phyloP scores from a whole-genome alignment of 2,888 invertebrate species.

The Embidobia sp. region DNA sequence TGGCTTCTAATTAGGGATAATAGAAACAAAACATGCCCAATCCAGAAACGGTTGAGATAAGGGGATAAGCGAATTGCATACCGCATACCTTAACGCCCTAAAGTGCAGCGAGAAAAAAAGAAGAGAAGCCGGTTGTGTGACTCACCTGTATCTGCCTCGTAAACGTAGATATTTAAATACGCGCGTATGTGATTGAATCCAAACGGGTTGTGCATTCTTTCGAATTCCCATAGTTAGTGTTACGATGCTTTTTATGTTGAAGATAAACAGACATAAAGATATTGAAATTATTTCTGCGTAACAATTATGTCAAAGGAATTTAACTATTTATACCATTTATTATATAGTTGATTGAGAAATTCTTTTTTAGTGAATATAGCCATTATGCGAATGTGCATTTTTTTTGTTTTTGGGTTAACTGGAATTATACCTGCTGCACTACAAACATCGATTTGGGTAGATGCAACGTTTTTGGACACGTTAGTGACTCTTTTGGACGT shows the following conservation, averaged over 20 bases:
- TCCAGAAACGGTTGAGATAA: slow-evolving; percentile 77
- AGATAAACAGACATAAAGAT: not conserved
- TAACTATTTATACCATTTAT: too few species aligned
- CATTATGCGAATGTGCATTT: too few species aligned
- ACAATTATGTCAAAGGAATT: too few species aligned
- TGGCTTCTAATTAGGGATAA: slow-evolving; percentile 79
- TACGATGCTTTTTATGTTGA: not conserved
- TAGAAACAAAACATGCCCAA: slow-evolving; percentile 78
- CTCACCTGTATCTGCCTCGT: slow-evolving; percentile 29
- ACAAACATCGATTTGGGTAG: too few species aligned
- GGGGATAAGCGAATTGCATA: slow-evolving; percentile 64
- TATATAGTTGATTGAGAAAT: too few species aligned
- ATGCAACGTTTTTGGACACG: too few species aligned
- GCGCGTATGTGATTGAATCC: slow-evolving; percentile 16
- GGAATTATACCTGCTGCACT: too few species aligned
- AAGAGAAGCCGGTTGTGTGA: slow-evolving; percentile 53
- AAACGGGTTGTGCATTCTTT: slow-evolving; percentile 17
- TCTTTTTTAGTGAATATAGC: too few species aligned
- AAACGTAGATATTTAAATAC: slow-evolving; percentile 34
- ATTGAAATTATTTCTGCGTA: not conserved
- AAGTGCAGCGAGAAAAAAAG: slow-evolving; percentile 45
- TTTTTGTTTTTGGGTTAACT: too few species aligned
- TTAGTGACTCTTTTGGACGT: too few species aligned
- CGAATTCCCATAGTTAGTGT: slow-evolving; percentile 4
- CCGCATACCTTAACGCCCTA: slow-evolving; percentile 66